Evolutionary conservation across 2,797 vertebrate genomes (phyloP).

Genomic region (Acanthurus tractus): DNA sequence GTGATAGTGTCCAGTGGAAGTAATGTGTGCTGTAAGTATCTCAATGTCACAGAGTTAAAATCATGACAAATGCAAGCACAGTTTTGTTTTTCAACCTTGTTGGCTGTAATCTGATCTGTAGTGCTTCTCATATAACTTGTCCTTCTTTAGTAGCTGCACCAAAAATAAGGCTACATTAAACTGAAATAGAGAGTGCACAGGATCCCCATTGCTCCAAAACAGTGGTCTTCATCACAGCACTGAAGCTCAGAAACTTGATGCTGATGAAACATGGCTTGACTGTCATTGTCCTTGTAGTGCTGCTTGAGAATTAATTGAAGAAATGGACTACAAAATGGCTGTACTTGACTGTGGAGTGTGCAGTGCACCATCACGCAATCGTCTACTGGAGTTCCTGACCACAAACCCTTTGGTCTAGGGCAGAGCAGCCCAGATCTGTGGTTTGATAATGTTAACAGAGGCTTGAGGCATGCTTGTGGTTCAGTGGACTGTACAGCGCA

Average conservation of each 20-base stretch:
- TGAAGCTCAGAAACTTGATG: conserved; percentile 19
- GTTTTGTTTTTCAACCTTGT: background rate
- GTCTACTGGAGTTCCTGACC: conserved; percentile 40
- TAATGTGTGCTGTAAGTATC: background rate
- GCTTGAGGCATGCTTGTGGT: conserved; percentile 41
- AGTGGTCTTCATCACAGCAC: background rate
- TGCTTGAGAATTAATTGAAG: conserved; percentile 52
- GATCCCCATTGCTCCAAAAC: background rate
- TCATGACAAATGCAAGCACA: background rate
- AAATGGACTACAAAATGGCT: conserved; percentile 66
- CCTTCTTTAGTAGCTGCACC: background rate
- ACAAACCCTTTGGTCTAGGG: conserved; percentile 27
- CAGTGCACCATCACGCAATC: conserved; percentile 33
- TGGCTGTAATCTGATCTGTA: background rate
- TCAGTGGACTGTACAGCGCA: conserved; percentile 40
- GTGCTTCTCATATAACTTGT: background rate
- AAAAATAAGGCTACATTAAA: conserved; percentile 16
- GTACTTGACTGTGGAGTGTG: conserved; percentile 34
- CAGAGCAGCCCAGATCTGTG: conserved; percentile 23
- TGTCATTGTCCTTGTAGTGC: conserved; percentile 36
- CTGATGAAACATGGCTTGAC: conserved; percentile 32
- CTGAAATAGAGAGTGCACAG: conserved; percentile 11
- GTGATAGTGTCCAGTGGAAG: background rate
- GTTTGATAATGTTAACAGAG: conserved; percentile 41
- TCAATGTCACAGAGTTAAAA: background rate